These are phyloP conservation scores for Osmerus eperlanus DNA, from an alignment of 2,113 vertebrate genomes.

Conservation along the genomic window DNA sequence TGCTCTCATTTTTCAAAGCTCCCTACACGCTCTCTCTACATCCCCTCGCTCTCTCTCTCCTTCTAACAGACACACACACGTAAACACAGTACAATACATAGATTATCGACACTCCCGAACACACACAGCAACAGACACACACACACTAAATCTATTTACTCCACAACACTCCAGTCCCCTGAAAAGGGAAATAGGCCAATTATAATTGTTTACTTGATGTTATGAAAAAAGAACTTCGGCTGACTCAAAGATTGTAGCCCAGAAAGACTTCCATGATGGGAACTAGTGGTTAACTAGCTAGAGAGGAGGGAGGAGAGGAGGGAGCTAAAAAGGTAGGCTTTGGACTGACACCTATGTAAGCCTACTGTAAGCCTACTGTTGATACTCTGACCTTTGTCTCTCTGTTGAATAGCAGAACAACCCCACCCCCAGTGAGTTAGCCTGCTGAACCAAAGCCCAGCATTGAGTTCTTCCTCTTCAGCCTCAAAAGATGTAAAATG, in stretches of 20 bases:
- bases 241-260: conserved; percentile 25
- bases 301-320: no score
- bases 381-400: no score
- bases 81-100: neutral
- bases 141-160: conserved; percentile 8
- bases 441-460: no score
- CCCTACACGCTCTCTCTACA: conserved; percentile 9
- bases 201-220: conserved; percentile 40
- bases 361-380: no score
- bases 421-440: no score
- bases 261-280: neutral
- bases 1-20: conserved; percentile 20
- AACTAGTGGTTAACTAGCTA: no score
- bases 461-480: neutral
- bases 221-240: conserved; percentile 19
- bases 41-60: neutral
- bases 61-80: neutral
- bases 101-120: neutral
- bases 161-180: conserved; percentile 4
- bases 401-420: no score
- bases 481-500: neutral
- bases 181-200: conserved; percentile 44
- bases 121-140: neutral
- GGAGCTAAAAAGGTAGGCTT: no score
- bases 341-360: no score